These are phyloP conservation scores for Entelurus aequoreus DNA, from an alignment of 2,113 vertebrate genomes.

Conservation along the genomic window DNA sequence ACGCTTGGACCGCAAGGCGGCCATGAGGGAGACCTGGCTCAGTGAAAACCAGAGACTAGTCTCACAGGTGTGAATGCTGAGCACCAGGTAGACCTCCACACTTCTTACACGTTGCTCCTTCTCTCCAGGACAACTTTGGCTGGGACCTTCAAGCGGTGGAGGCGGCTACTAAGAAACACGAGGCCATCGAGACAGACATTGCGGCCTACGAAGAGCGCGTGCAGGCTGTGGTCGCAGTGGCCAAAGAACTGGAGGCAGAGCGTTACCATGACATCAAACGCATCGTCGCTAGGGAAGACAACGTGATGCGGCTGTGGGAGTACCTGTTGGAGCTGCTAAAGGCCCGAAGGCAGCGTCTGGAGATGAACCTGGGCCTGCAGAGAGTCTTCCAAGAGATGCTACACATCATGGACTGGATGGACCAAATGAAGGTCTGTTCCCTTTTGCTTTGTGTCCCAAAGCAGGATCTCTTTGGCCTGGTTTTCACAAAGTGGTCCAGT, in stretches of 20 bases:
- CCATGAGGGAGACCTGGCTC: conserved; percentile 90
- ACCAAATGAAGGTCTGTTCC: conserved; percentile 91
- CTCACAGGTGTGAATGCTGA: conserved; percentile 40
- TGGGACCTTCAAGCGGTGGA: conserved; percentile 96
- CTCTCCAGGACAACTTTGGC: conserved; percentile 86
- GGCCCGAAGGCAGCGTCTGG: conserved; percentile 83
- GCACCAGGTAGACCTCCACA: neutral
- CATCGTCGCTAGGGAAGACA: conserved; percentile 90
- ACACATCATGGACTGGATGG: conserved; percentile 99
- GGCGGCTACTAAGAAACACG: conserved; percentile 94
- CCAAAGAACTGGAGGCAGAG: conserved; percentile 89
- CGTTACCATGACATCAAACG: conserved; percentile 97
- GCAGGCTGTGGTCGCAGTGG: conserved; percentile 88
- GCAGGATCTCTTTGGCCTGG: too few relatives aligned
- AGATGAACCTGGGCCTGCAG: conserved; percentile 92
- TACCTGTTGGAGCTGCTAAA: conserved; percentile 93
- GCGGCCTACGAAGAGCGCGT: conserved; percentile 93
- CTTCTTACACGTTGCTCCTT: neutral
- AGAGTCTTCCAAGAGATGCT: conserved; percentile 99
- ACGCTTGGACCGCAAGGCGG: conserved; percentile 95
- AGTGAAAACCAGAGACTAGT: conserved; percentile 67
- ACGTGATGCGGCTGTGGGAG: conserved; percentile 94
- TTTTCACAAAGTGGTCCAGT: too few relatives aligned
- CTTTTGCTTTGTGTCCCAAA: neutral
- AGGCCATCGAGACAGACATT: conserved; percentile 97